Percentiles rank a stretch among this genome's conserved stretches.
phyloP scores from a whole-genome alignment of 2,888 invertebrate genomes.

The Agelastica alni region DNA sequence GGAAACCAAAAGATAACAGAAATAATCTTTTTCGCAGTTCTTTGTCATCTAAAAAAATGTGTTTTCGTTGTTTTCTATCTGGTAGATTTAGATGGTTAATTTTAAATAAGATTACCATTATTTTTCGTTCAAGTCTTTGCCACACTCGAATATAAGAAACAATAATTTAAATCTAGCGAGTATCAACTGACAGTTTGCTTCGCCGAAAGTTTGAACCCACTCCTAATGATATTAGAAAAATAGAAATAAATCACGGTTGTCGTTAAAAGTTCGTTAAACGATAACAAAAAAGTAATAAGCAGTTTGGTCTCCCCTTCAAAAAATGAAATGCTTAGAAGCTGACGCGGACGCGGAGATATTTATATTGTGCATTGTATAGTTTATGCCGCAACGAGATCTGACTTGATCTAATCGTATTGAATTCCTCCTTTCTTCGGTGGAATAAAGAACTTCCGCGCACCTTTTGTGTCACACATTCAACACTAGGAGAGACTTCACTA shows the following conservation, averaged over 20 bases:
- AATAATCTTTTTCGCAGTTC: too few species aligned
- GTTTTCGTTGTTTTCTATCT: too few species aligned
- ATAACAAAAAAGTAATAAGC: slow-evolving; percentile 43
- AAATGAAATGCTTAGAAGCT: slow-evolving; percentile 36
- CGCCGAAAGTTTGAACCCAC: too few species aligned
- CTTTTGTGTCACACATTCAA: slow-evolving; percentile 52
- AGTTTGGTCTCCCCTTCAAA: slow-evolving; percentile 45
- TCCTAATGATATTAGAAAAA: slow-evolving; percentile 11
- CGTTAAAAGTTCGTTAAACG: slow-evolving; percentile 46
- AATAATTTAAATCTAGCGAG: too few species aligned
- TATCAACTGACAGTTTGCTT: too few species aligned
- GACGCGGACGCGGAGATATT: too few species aligned
- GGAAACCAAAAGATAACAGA: too few species aligned
- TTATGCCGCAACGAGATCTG: slow-evolving; percentile 51
- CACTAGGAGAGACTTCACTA: slow-evolving; percentile 51
- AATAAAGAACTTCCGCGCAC: slow-evolving; percentile 57
- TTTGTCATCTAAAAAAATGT: too few species aligned
- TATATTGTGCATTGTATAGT: slow-evolving; percentile 38
- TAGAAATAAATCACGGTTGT: slow-evolving; percentile 3
- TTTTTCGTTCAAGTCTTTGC: too few species aligned
- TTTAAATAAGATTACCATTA: too few species aligned
- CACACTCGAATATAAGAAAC: too few species aligned
- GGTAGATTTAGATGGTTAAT: too few species aligned
- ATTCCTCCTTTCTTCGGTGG: slow-evolving; percentile 50
- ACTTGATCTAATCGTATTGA: slow-evolving; percentile 55